phyloP scores from a whole-genome alignment of 1,140 invertebrate genomes.

The Drosophila mayri region DNA sequence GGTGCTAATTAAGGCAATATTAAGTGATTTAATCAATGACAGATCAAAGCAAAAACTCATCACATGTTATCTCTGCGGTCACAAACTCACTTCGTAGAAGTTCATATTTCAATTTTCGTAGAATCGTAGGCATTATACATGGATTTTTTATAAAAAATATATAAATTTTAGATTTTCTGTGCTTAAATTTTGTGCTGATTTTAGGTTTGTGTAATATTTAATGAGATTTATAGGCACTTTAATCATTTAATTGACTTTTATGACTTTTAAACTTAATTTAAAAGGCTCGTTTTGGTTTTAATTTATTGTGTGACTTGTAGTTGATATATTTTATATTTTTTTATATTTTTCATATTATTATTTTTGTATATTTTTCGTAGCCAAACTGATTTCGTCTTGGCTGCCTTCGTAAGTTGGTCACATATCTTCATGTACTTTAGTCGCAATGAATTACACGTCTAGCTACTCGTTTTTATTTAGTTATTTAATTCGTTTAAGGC shows the following conservation, averaged over 20 bases:
- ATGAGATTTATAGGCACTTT: conserved; percentile 11
- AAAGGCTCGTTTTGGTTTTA: neutral
- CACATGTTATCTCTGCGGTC: conserved; percentile 47
- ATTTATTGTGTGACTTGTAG: neutral
- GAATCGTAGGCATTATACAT: conserved; percentile 50
- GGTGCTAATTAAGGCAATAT: conserved; percentile 69
- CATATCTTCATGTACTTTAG: conserved; percentile 25
- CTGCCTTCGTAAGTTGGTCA: conserved; percentile 11
- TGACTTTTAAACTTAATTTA: neutral
- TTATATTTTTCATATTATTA: conserved; percentile 1
- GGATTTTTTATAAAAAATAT: conserved; percentile 1
- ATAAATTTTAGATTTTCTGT: conserved; percentile 7
- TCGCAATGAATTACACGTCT: conserved; percentile 20
- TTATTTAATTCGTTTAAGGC: conserved; percentile 44
- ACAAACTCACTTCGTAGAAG: conserved; percentile 73
- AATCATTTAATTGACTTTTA: neutral
- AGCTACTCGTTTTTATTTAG: conserved; percentile 38
- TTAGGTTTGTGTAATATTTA: neutral
- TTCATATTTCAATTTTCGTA: conserved; percentile 72
- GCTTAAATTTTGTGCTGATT: neutral
- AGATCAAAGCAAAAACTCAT: conserved; percentile 51
- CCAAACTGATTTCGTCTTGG: conserved; percentile 22
- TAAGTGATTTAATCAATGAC: conserved; percentile 51
- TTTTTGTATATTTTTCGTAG: conserved; percentile 18
- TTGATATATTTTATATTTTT: conserved; percentile 1